Evolutionary conservation across 2,113 vertebrate species (phyloP), one percentile per base, ranked within the genome.

Genomic region (Taxidea taxus): DNA sequence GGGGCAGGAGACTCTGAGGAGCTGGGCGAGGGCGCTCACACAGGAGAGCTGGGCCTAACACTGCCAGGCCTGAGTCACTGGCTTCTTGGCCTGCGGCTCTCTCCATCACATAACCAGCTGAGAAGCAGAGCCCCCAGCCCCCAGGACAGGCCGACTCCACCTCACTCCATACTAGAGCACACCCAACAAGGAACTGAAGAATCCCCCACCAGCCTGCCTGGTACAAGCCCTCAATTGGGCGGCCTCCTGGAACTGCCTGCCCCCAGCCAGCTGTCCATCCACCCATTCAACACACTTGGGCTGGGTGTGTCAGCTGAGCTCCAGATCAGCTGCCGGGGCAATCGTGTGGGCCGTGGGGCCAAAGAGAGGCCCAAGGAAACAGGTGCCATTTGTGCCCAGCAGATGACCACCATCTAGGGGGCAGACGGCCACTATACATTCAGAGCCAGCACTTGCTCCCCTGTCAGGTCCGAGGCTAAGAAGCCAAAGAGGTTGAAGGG

Each of bases 221-320:
- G 49, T 4, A 58, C 72, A 42, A 68, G 49, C 2, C 1, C 18
- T 14, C 90, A 44, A 31, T 66, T 1, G 39, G 25, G 47, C 4
- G 1, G 94, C 89, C 77, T 96, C 54, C 85, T 70, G 9, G 42
- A 88, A 91, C 87, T 66, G 56, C 86, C 96, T 58, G 58, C 72
- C 78, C 34, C 7, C 6, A 0, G 13, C 39, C 95, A 94, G 86
- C 27, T 91, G 74, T 94, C 78, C 6, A 3, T 68, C 39, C 42
- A 94, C 92, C 96, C 95, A 91, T 81, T 91, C 62, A 27, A 62
- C 47, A 64, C 54, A 1, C 20, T 25, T 54, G 54, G 31, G 20
- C 82, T 62, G 29, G 49, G 44, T 91, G 21, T 93, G 78, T 68
- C 78, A 29, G n/a, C 51, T 75, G 81, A 92, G 70, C 66, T 95